phyloP scores from a whole-genome alignment of 2,113 vertebrate species.

The Felis chaus region DNA sequence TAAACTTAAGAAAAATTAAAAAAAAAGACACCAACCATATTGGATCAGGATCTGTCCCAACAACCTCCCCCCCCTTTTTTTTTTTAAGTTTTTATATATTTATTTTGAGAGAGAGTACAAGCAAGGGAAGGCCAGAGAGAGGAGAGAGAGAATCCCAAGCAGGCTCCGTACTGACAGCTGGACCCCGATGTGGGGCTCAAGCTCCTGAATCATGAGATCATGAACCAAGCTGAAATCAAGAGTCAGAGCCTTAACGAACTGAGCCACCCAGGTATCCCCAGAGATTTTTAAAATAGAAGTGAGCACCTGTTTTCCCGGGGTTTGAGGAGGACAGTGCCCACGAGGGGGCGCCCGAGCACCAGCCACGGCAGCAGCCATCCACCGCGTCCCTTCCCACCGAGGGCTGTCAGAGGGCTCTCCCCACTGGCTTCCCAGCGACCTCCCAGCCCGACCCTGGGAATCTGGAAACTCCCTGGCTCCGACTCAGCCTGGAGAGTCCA shows the following conservation, averaged over 20 bases:
- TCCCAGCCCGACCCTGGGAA: not conserved
- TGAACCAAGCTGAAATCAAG: too few species aligned
- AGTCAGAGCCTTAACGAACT: too few species aligned
- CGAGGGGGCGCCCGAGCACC: slow-evolving; percentile 51
- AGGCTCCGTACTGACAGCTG: too few species aligned
- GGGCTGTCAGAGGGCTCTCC: not conserved
- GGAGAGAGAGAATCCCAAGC: too few species aligned
- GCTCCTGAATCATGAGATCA: too few species aligned
- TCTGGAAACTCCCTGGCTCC: not conserved
- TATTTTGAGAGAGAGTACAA: too few species aligned
- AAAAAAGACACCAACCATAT: not conserved
- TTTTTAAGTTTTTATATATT: too few species aligned
- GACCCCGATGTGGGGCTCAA: too few species aligned
- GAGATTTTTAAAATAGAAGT: not conserved
- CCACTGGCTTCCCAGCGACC: not conserved
- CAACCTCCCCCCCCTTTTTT: not conserved
- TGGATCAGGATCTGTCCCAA: not conserved
- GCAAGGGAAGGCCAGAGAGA: too few species aligned
- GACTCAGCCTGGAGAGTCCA: not conserved
- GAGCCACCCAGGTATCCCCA: too few species aligned
- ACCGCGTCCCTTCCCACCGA: fast-evolving
- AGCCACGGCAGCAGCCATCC: fast-evolving
- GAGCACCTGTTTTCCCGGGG: not conserved
- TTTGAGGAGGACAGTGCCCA: not conserved
- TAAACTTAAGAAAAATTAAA: too few species aligned